Evolutionary conservation across 2,797 vertebrate genomes (phyloP).

Genomic region (Anisognathus igniventris): DNA sequence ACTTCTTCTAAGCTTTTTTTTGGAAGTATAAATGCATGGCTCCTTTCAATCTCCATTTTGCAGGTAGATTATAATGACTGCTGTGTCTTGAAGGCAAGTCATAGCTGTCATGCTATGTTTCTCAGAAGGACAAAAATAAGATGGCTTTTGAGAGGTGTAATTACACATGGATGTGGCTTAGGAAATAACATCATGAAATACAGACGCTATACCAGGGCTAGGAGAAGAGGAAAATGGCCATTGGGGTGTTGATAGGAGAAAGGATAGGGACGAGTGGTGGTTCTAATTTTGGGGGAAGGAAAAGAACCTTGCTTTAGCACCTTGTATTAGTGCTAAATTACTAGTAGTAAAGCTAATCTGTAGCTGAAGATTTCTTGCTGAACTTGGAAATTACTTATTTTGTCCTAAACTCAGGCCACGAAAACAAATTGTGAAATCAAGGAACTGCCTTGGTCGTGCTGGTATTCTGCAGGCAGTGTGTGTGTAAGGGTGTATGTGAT

Average conservation of each 20-base stretch:
- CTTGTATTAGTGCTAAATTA: neutral
- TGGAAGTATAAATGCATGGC: neutral
- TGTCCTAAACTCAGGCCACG: neutral
- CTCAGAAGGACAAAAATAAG: neutral
- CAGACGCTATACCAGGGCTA: neutral
- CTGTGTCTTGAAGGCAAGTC: neutral
- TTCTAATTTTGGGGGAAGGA: neutral
- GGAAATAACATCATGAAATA: neutral
- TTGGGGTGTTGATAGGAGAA: neutral
- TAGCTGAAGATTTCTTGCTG: neutral
- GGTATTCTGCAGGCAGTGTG: neutral
- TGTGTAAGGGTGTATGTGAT: neutral
- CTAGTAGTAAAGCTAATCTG: neutral
- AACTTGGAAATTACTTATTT: neutral
- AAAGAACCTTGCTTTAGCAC: neutral
- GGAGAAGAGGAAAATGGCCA: neutral
- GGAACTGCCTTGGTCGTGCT: neutral
- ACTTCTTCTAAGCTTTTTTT: neutral
- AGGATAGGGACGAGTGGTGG: neutral
- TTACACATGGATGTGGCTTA: neutral
- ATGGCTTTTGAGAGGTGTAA: neutral
- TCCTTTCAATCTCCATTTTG: neutral
- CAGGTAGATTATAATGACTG: neutral
- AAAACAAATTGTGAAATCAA: neutral
- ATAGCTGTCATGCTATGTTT: neutral